Conservation (phyloP, 2,113 vertebrate genomes). For the Grammomys dolichurus region DNA sequence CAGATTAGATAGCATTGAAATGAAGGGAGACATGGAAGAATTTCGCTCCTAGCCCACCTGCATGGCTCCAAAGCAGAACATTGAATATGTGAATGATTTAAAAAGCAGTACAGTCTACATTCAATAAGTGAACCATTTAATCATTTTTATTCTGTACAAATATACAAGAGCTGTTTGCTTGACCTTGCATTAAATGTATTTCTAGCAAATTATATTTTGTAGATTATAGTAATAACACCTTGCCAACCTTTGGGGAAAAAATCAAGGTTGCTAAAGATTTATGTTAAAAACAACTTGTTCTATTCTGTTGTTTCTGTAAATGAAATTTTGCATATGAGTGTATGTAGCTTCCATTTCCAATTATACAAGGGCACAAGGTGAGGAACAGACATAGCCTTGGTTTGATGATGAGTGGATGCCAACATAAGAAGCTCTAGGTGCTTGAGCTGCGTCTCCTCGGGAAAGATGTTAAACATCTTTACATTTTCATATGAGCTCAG, state of each 20-base stretch:
- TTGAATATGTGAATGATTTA: background rate
- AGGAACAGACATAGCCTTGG: background rate
- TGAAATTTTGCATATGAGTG: fast-evolving
- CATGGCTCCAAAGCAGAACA: background rate
- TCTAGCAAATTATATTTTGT: constrained; percentile 27
- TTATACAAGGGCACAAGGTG: background rate
- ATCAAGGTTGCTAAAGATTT: background rate
- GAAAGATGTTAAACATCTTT: background rate
- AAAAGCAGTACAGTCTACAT: background rate
- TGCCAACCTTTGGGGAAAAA: constrained; percentile 67
- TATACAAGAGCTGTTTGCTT: background rate
- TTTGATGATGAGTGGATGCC: background rate
- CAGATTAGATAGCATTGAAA: background rate
- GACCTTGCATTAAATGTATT: constrained; percentile 42
- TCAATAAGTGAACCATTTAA: background rate
- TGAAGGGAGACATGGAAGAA: background rate
- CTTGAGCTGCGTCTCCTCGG: background rate
- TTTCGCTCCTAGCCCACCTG: no score
- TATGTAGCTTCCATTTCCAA: background rate
- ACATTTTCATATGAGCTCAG: background rate
- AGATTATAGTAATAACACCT: constrained; percentile 36
- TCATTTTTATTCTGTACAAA: background rate
- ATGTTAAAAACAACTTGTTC: background rate
- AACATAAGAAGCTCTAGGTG: background rate
- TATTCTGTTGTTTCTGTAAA: background rate